A percentile compares a stretch with the other conserved stretches of the same genome.
These are phyloP conservation scores for Sphyrna mokarran DNA, from an alignment of 2,113 vertebrate species.

Conservation along the genomic window DNA sequence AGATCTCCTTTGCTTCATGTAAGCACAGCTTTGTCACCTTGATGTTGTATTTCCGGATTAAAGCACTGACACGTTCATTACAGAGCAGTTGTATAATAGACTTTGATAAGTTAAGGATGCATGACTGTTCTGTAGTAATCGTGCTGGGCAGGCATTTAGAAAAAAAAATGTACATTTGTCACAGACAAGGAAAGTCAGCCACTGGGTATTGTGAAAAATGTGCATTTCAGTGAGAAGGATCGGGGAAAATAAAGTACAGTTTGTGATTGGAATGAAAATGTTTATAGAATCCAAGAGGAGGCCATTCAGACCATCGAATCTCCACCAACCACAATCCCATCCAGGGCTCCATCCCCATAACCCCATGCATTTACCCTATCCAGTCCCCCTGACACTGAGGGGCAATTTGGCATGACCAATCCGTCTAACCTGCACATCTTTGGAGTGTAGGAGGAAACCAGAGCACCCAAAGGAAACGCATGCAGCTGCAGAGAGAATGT, in stretches of 20 bases:
- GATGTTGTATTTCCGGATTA: background rate
- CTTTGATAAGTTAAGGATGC: slow-evolving; percentile 17
- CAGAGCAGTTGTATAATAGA: background rate
- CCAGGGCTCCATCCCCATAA: no score
- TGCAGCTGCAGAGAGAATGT: no score
- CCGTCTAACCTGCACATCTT: no score
- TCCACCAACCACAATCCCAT: no score
- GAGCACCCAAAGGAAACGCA: no score
- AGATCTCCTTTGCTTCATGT: background rate
- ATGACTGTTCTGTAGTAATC: background rate
- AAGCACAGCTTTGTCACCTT: background rate
- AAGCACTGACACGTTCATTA: background rate
- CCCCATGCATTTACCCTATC: no score
- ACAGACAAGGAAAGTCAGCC: background rate
- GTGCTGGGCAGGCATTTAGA: background rate
- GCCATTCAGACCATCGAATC: no score
- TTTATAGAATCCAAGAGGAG: no score
- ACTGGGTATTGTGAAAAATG: slow-evolving; percentile 21
- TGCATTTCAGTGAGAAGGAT: background rate
- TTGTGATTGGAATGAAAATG: background rate
- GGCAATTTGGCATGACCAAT: no score
- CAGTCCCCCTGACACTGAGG: no score
- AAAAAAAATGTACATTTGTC: background rate
- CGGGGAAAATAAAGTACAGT: background rate
- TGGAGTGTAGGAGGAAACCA: no score